Conservation (phyloP, 1,140 invertebrate genomes). For the Bicyclus anynana region DNA sequence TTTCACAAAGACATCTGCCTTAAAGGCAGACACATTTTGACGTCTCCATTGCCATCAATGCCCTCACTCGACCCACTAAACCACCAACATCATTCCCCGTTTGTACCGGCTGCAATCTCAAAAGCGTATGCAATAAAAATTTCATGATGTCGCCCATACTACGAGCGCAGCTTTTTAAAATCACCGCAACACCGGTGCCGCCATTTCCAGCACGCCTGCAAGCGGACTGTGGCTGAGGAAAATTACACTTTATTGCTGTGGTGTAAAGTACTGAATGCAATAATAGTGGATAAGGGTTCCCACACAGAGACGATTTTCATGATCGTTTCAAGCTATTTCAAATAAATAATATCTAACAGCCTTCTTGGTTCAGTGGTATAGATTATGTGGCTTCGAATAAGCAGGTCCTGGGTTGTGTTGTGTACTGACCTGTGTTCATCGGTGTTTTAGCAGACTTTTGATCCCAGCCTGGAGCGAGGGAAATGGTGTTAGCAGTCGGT, state of each 20-base stretch:
- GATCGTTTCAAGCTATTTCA: background rate
- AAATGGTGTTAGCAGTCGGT: too few species aligned
- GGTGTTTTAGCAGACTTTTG: too few species aligned
- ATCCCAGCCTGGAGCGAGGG: too few species aligned
- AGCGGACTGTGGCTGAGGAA: background rate
- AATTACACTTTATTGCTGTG: background rate
- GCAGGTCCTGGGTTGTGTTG: too few species aligned
- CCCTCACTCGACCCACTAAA: slow-evolving; percentile 22
- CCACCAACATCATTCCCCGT: slow-evolving; percentile 19
- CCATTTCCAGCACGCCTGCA: slow-evolving; percentile 10
- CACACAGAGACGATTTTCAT: background rate
- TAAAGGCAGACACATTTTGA: slow-evolving; percentile 13
- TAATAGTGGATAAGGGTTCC: background rate
- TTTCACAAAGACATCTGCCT: slow-evolving; percentile 17
- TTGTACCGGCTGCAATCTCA: slow-evolving; percentile 14
- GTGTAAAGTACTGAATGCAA: background rate
- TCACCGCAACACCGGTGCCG: too few species aligned
- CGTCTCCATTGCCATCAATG: slow-evolving; percentile 23
- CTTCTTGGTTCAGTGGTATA: too few species aligned
- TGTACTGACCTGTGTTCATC: too few species aligned
- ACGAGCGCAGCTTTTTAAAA: too few species aligned
- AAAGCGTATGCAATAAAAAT: slow-evolving; percentile 22
- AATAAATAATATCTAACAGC: too few species aligned
- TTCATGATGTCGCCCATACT: slow-evolving; percentile 14
- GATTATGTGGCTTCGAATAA: too few species aligned